These are phyloP conservation scores for Oxycera nigricornis DNA, from an alignment of 2,888 invertebrate genomes.

Conservation along the genomic window DNA sequence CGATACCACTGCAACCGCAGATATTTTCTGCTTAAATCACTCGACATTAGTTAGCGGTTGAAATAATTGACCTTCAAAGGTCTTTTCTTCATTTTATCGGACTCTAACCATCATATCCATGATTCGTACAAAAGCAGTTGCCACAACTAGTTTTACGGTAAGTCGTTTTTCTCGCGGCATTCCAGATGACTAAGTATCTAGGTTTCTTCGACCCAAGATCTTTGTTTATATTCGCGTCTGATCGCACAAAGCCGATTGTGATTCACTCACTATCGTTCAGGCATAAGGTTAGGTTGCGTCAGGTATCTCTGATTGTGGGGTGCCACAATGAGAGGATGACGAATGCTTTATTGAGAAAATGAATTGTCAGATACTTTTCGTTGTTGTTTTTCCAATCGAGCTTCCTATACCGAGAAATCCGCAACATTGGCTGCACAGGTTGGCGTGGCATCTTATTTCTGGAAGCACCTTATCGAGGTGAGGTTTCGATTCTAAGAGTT, in stretches of 20 bases:
- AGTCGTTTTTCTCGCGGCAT: neutral
- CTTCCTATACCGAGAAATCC: too few species aligned
- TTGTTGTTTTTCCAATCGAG: neutral
- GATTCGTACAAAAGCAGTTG: neutral
- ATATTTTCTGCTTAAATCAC: neutral
- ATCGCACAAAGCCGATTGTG: neutral
- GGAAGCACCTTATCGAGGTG: too few species aligned
- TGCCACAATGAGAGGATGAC: neutral
- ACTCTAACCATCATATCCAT: neutral
- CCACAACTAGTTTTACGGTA: neutral
- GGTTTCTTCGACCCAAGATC: constrained; percentile 9
- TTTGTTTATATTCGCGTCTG: neutral
- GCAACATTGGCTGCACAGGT: too few species aligned
- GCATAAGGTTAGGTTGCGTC: neutral
- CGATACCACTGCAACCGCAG: too few species aligned
- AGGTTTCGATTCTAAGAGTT: too few species aligned
- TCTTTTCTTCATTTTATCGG: neutral
- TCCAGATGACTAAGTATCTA: constrained; percentile 1
- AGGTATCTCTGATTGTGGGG: neutral
- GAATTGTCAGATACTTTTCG: neutral
- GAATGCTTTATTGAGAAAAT: neutral
- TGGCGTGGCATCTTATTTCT: too few species aligned
- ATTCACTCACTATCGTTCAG: constrained; percentile 3
- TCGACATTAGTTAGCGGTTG: neutral
- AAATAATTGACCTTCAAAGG: constrained; percentile 2